Evolutionary conservation across 1,140 invertebrate genomes (phyloP), one percentile per base, ranked within the genome.

Genomic region (Diachasma alloeum): DNA sequence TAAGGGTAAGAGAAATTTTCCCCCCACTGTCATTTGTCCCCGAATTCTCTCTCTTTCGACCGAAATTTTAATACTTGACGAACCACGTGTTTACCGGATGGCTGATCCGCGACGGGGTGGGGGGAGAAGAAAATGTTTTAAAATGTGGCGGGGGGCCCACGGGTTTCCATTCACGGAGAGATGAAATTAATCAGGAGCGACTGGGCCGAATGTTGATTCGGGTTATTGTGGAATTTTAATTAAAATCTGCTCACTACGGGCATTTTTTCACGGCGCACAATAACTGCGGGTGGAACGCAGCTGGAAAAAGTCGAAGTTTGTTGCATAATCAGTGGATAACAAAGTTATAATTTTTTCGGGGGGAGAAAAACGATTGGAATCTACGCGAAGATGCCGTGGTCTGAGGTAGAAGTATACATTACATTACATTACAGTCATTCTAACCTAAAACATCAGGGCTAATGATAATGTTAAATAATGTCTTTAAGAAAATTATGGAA

Each of bases 61-160:
- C 44, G 69, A 56, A 24, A 79, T 79, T 75, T 77, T 79, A 79
- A 79, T 79, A 79, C 72, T 39, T 56, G 39, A 63, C 26, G 37
- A 75, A 22, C 56, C 56, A 66, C 66, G 71, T 44, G 67, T 67
- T 76, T 76, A 63, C 63, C 46, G 26, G 67, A 24, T 72, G 67
- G 31, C 26, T 75, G 68, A 70, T 67, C 68, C 56, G 74, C 31
- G 6, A 3, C 2, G 31, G 53, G 26, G 44, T 66, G 24, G 37
- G 15, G 37, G n/a, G 15, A 59, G n/a, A 11, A 59, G 46, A 37
- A 56, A 44, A 44, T 24, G 42, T 39, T 13, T 69, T n/a, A n/a
- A 19, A 71, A 26, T 44, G 9, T 42, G 6, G 15, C 13, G 69
- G 44, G 22, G 44, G 24, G 48, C 24, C n/a, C 48, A 17, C 17